Evolutionary conservation across 2,888 invertebrate genomes (phyloP).

Genomic region (Arrhopalites spinosus): DNA sequence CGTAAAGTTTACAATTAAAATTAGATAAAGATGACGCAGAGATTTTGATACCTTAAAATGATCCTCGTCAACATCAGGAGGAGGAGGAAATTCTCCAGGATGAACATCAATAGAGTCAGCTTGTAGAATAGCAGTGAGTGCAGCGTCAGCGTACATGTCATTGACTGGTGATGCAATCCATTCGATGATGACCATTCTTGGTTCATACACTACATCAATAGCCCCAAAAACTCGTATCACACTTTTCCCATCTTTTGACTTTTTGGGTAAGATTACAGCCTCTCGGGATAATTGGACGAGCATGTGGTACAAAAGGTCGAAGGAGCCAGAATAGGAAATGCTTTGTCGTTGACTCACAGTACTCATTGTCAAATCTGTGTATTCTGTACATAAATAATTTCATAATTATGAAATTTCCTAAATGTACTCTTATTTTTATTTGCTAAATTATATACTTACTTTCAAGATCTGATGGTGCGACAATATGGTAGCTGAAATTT

Average conservation of each 20-base stretch:
- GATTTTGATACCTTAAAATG: slow-evolving; percentile 76
- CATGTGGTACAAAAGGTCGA: slow-evolving; percentile 70
- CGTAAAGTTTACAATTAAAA: too few species aligned
- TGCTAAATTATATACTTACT: too few species aligned
- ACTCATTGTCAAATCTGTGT: slow-evolving; percentile 94
- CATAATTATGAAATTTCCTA: too few species aligned
- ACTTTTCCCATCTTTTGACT: slow-evolving; percentile 62
- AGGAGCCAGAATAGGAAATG: slow-evolving; percentile 67
- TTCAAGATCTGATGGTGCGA: slow-evolving; percentile 87
- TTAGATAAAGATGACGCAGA: too few species aligned
- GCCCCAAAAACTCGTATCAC: slow-evolving; percentile 80
- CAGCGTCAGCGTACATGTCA: slow-evolving; percentile 98
- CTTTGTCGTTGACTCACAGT: slow-evolving; percentile 91
- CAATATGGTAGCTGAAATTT: slow-evolving; percentile 96
- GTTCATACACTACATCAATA: slow-evolving; percentile 80
- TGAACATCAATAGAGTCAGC: slow-evolving; percentile 73
- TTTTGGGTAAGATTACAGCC: slow-evolving; percentile 70
- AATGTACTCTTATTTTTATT: too few species aligned
- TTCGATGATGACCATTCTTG: slow-evolving; percentile 83
- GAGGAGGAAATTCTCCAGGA: slow-evolving; percentile 63
- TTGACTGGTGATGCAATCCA: slow-evolving; percentile 94
- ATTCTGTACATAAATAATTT: slow-evolving; percentile 70
- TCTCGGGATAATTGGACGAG: slow-evolving; percentile 78
- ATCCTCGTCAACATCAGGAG: slow-evolving; percentile 78
- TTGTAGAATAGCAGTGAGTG: slow-evolving; percentile 80